Conservation (phyloP, 2,113 vertebrate genomes). For the Entosphenus tridentatus region DNA sequence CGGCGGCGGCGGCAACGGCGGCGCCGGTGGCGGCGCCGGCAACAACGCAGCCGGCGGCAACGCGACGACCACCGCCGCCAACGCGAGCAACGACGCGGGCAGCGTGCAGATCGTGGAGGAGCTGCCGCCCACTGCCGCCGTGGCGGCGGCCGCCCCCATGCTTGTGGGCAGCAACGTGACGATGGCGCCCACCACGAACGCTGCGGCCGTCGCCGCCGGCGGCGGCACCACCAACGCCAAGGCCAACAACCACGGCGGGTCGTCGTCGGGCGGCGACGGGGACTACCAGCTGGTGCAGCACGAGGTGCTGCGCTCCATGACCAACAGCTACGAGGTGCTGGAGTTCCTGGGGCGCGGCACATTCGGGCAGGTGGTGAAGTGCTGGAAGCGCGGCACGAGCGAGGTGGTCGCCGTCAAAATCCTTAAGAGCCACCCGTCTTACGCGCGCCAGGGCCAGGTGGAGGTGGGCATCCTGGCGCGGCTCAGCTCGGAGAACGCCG, state of each 20-base stretch:
- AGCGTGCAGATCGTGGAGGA: slow-evolving; percentile 89
- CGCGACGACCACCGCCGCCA: slow-evolving; percentile 18
- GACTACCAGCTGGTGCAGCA: slow-evolving; percentile 97
- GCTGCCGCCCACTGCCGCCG: slow-evolving; percentile 26
- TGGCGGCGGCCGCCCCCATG: slow-evolving; percentile 22
- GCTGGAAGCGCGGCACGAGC: slow-evolving; percentile 95
- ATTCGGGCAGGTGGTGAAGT: slow-evolving; percentile 94
- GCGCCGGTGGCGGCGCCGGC: slow-evolving; percentile 24
- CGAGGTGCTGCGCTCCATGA: slow-evolving; percentile 97
- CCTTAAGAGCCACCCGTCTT: slow-evolving; percentile 90
- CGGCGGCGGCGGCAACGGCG: not conserved
- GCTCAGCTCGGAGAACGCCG: slow-evolving; percentile 78
- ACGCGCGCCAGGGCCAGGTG: slow-evolving; percentile 87
- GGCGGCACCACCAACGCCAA: slow-evolving; percentile 58
- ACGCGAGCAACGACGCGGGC: slow-evolving; percentile 38
- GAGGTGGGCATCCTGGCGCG: slow-evolving; percentile 95
- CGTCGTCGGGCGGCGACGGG: slow-evolving; percentile 66
- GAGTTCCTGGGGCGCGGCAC: slow-evolving; percentile 90
- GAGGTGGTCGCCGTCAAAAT: slow-evolving; percentile 98
- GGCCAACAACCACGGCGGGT: slow-evolving; percentile 66
- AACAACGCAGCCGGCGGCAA: slow-evolving; percentile 22
- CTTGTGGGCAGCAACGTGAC: slow-evolving; percentile 59
- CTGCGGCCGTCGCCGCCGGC: slow-evolving; percentile 18
- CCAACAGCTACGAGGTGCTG: slow-evolving; percentile 86
- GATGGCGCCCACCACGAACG: slow-evolving; percentile 29